Evolutionary conservation across 2,797 vertebrate species (phyloP).

Genomic region (Hephaestus fuliginosus): DNA sequence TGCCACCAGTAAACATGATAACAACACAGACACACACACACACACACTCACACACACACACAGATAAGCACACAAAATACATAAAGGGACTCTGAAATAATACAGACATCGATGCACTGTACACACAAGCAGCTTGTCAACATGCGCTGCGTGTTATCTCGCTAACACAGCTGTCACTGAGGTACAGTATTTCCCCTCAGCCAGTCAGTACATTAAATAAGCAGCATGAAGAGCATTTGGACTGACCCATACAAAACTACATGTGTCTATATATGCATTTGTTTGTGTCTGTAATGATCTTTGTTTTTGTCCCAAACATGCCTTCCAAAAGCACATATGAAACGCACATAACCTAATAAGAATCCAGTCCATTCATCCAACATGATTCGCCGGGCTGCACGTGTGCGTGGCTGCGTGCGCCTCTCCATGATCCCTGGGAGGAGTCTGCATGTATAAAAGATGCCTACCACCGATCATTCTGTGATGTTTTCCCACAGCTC

Average conservation of each 20-base stretch:
- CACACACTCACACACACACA: background rate
- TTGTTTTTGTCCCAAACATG: slow-evolving; percentile 14
- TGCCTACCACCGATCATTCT: slow-evolving; percentile 32
- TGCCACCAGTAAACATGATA: slow-evolving; percentile 23
- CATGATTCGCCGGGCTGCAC: slow-evolving; percentile 7
- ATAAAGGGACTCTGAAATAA: slow-evolving; percentile 48
- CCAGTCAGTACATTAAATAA: slow-evolving; percentile 34
- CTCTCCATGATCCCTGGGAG: slow-evolving; percentile 3
- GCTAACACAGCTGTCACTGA: slow-evolving; percentile 62
- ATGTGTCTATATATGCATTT: slow-evolving; percentile 19
- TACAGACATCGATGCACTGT: slow-evolving; percentile 36
- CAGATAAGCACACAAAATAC: slow-evolving; percentile 14
- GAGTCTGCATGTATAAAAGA: slow-evolving; percentile 38
- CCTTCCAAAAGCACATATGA: background rate
- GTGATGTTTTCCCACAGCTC: slow-evolving; percentile 46
- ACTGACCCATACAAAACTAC: slow-evolving; percentile 37
- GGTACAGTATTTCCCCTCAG: slow-evolving; percentile 31
- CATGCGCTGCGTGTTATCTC: slow-evolving; percentile 64
- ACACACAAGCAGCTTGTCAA: slow-evolving; percentile 48
- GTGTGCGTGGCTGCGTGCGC: background rate
- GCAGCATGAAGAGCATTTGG: slow-evolving; percentile 27
- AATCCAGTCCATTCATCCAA: slow-evolving; percentile 13
- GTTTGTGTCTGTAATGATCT: background rate
- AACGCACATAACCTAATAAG: slow-evolving; percentile 2
- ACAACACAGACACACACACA: background rate